Base-by-base conservation (phyloP, 2,888 invertebrate genomes). In the Cosmorhoe ocellata region DNA sequence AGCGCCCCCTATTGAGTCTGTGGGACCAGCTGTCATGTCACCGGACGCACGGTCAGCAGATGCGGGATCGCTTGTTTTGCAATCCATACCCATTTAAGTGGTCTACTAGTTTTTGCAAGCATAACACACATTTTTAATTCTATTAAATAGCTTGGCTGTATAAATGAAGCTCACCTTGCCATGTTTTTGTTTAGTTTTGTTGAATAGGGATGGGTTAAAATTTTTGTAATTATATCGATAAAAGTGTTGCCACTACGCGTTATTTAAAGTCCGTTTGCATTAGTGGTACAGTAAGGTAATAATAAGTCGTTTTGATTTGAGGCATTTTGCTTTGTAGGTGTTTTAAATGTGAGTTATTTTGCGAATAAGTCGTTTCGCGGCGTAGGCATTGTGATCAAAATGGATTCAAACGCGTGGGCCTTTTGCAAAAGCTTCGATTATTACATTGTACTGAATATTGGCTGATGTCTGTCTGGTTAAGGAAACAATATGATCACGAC, bases 21-120 rank as follows among this genome's bases (percentile, higher is more conserved):
- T 46, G 46, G 32, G 32, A 37, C 39, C 61, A 62, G 47, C 56
- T 62, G 62, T 54, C 41, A 41, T 30, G 30, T 33, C 34, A 22
- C 57, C 59, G 58, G 59, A 58, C 51, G 57, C 43, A 50, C 51
- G 40, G 49, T 47, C 52, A 57, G 56, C 59, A 58, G 62, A 56
- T 59, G 61, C 13, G 36, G 22, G 14, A 32, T 34, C 10, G 36
- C 44, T 49, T 53, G 51, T 51, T 54, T 39, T 47, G 47, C 50
- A 26, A 46, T 39, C 48, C 37, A 52, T 58, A 45, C 44, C 44
- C 18, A 10, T 36, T 27, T 37, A 30, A 26, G 27, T 34, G 40
- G 27, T 40, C 31, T 13, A 10, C 42, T 45, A 34, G 42, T 59
- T 59, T 58, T 59, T 59, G 52, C 55, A 4, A 52, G 10, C 47